Evolutionary conservation across 1,140 invertebrate genomes (phyloP).

Genomic region (Dendroctonus valens): DNA sequence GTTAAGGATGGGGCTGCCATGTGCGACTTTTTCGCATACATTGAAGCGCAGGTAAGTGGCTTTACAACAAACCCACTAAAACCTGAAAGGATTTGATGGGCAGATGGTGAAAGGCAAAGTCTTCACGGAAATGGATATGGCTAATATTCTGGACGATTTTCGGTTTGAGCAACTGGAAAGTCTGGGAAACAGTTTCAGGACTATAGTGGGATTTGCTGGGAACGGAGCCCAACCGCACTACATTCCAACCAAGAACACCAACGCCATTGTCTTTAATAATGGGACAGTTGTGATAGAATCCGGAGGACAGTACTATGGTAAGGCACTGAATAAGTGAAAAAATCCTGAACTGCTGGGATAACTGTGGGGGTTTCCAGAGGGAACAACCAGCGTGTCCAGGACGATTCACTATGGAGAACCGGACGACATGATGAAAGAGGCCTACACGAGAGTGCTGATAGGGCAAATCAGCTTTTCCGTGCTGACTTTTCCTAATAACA

Average conservation of each 20-base stretch:
- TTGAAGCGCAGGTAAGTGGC: constrained; percentile 66
- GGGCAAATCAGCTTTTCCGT: constrained; percentile 75
- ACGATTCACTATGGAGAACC: constrained; percentile 87
- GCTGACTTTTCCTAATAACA: constrained; percentile 65
- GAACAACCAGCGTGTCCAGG: constrained; percentile 91
- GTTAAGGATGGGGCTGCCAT: constrained; percentile 84
- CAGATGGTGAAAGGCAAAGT: constrained; percentile 39
- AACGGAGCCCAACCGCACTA: constrained; percentile 94
- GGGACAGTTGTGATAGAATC: constrained; percentile 70
- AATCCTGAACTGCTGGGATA: too few species aligned
- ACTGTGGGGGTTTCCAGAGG: constrained; percentile 59
- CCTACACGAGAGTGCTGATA: constrained; percentile 88
- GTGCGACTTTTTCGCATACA: constrained; percentile 84
- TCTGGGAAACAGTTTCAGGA: constrained; percentile 77
- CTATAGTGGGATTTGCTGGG: constrained; percentile 84
- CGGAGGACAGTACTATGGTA: constrained; percentile 70
- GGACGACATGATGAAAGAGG: constrained; percentile 69
- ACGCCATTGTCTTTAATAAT: constrained; percentile 66
- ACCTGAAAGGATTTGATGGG: constrained; percentile 5
- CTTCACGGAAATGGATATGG: constrained; percentile 71
- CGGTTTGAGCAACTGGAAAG: constrained; percentile 67
- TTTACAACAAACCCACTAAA: not conserved
- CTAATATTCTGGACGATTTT: constrained; percentile 62
- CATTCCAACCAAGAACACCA: constrained; percentile 71
- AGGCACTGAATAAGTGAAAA: too few species aligned